A percentile compares a stretch with the other conserved stretches of the same genome.
phyloP scores from a whole-genome alignment of 1,140 invertebrate genomes.

The Drosophila nasuta region DNA sequence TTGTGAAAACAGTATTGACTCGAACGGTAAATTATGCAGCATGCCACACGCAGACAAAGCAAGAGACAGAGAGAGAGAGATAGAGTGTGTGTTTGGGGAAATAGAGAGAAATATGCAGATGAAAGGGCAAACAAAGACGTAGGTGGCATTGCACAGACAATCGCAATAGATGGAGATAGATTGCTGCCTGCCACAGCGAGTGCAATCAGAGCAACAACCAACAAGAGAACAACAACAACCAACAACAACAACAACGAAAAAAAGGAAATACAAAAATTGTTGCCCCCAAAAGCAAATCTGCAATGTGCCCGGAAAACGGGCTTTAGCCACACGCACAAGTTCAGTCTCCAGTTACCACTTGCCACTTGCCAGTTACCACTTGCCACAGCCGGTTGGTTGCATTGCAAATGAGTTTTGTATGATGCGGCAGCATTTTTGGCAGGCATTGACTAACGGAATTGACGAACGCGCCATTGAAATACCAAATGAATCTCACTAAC shows the following conservation, averaged over 20 bases:
- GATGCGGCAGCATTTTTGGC: constrained; percentile 28
- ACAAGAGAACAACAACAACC: constrained; percentile 3
- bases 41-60: constrained; percentile 69
- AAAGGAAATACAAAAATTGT: constrained; percentile 3
- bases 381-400: constrained; percentile 17
- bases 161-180: constrained; percentile 72
- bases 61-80: constrained; percentile 11
- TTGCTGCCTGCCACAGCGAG: constrained; percentile 30
- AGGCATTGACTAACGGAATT: constrained; percentile 30
- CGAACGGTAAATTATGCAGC: constrained; percentile 80
- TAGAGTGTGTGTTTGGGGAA: background rate
- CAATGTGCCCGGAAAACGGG: constrained; percentile 11
- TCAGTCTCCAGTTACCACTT: constrained; percentile 9
- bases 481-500: constrained; percentile 50
- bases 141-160: constrained; percentile 55
- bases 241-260: background rate
- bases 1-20: constrained; percentile 80
- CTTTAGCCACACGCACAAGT: background rate
- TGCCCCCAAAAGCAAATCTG: constrained; percentile 21
- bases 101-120: constrained; percentile 30
- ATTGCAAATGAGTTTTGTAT: constrained; percentile 50
- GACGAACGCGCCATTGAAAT: constrained; percentile 41
- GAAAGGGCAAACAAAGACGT: constrained; percentile 56
- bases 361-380: constrained; percentile 2
- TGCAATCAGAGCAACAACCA: constrained; percentile 33